Base-by-base conservation (phyloP, 2,113 vertebrate genomes). In the Glaucomys volans region DNA sequence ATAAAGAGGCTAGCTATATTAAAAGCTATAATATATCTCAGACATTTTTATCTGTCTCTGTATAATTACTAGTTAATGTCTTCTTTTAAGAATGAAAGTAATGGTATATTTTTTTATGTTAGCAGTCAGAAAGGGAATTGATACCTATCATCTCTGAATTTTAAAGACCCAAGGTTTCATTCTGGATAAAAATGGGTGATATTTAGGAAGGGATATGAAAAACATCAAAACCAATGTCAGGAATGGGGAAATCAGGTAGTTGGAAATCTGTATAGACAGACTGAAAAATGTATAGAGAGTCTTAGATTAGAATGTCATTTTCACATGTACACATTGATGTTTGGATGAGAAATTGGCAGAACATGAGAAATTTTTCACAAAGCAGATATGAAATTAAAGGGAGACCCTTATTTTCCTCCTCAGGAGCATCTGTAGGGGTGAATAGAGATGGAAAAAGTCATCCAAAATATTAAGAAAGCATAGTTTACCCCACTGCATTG, bases 81-180 rank as follows among this genome's bases (percentile, higher is more conserved):
- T 94, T 92, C 35, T 40, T 42, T 95, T 79, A 85, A 90, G 52
- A 77, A 84, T 83, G 26, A 54, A 87, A 80, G 35, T 12, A 71
- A 85, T 42, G 16, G 5, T 75, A 8, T 42, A 10, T 44, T 85
- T 91, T 62, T 47, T 59, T 8, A 69, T 62, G 4, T 47, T 32
- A 66, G 30, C 40, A 80, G 44, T 40, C 72, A 71, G 44, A 72
- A 54, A 90, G 67, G 76, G 9, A 57, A 14, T 35, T 72, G 35
- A 1, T 76, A 24, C 88, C 76, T 12, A 47, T 69, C 52, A 7
- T 28, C 26, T 86, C 69, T 90, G 50, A 88, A 62, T 50, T 88
- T 85, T 44, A 83, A 84, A 88, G 72, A 2, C 28, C 26, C 42
- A 16, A 42, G 30, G 0, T 32, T 59, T 16, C 67, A 1, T 71